Evolutionary conservation across 2,888 invertebrate species (phyloP).

Genomic region (Alentia gelatinosa): DNA sequence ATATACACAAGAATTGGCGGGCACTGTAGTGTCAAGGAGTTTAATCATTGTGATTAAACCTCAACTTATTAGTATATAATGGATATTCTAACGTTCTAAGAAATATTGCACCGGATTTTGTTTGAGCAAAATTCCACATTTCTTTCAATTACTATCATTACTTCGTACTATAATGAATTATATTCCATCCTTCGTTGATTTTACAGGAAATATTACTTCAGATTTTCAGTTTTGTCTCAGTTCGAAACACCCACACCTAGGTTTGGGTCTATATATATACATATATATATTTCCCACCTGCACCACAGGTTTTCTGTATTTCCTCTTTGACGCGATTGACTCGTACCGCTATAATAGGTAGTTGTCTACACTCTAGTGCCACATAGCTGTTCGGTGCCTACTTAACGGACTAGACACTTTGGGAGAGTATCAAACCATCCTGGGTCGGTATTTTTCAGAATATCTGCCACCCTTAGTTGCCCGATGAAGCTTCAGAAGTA

Average conservation of each 20-base stretch:
- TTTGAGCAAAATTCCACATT: not conserved
- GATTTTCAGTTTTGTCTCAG: not conserved
- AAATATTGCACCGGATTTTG: not conserved
- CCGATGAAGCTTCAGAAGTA: constrained; percentile 75
- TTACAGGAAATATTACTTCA: no score
- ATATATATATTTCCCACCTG: not conserved
- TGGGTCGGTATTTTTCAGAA: constrained; percentile 64
- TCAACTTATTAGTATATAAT: not conserved
- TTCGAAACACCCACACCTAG: not conserved
- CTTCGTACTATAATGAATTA: no score
- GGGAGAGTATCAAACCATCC: not conserved
- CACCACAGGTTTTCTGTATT: not conserved
- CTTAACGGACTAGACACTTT: not conserved
- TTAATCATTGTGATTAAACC: constrained; percentile 12
- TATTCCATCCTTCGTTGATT: no score
- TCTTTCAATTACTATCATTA: not conserved
- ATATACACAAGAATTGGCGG: not conserved
- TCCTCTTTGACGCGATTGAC: not conserved
- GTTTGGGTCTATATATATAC: not conserved
- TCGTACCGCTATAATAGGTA: not conserved
- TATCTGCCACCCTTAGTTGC: constrained; percentile 71
- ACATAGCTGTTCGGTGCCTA: not conserved
- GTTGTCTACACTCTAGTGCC: constrained; percentile 18
- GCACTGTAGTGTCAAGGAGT: not conserved
- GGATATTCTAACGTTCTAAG: not conserved